These are phyloP conservation scores for Cremastinae sp. DNA, from an alignment of 2,888 invertebrate species.

Conservation along the genomic window DNA sequence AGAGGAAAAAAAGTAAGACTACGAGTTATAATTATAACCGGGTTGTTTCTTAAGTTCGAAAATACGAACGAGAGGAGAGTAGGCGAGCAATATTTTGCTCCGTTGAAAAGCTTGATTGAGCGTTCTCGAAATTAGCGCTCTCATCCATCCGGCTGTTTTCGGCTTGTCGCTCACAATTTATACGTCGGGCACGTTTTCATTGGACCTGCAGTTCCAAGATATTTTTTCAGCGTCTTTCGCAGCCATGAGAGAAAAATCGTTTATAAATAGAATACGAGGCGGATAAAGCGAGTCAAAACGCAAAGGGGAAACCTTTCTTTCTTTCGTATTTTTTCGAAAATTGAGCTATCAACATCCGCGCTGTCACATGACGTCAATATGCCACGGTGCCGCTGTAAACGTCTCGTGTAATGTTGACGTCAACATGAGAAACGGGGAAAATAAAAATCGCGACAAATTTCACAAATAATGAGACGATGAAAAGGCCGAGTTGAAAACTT, in stretches of 20 bases:
- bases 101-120: conserved; percentile 41
- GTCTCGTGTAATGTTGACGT: no score
- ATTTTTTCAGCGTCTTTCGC: conserved; percentile 8
- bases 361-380: no score
- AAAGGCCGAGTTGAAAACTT: no score
- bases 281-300: not conserved
- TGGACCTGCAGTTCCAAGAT: not conserved
- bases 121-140: conserved; percentile 32
- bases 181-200: conserved; percentile 36
- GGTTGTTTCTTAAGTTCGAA: conserved; percentile 26
- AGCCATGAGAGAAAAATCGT: conserved; percentile 7
- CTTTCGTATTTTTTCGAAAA: not conserved
- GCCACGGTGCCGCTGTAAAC: no score
- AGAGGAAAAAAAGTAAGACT: conserved; percentile 32
- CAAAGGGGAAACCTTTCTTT: not conserved
- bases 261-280: not conserved
- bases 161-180: conserved; percentile 33
- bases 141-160: conserved; percentile 9
- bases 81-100: conserved; percentile 36
- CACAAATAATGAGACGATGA: no score
- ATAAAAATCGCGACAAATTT: no score
- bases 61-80: not conserved
- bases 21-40: conserved; percentile 55
- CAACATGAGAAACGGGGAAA: no score
- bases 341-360: not conserved